phyloP scores from a whole-genome alignment of 2,888 invertebrate species.

The Tetranychus piercei region DNA sequence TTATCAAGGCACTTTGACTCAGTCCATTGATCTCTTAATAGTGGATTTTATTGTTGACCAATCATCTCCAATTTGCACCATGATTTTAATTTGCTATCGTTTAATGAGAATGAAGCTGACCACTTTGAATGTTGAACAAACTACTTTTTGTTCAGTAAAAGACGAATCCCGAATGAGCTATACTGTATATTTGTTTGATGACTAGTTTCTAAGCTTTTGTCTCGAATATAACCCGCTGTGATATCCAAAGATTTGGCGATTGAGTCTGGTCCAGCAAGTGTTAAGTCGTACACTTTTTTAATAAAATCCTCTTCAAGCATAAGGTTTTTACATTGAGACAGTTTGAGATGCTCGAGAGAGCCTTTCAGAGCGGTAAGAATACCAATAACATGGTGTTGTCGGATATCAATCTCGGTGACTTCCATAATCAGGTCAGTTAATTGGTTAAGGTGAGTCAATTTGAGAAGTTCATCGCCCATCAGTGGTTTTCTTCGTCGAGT shows the following conservation, averaged over 20 bases:
- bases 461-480: background rate
- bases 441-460: background rate
- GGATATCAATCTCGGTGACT: background rate
- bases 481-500: background rate
- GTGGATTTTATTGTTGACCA: background rate
- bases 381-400: background rate
- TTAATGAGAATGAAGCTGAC: background rate
- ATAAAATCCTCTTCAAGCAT: background rate
- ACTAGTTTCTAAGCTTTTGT: background rate
- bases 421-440: background rate
- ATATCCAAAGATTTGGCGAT: background rate
- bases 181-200: background rate
- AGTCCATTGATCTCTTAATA: background rate
- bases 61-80: background rate
- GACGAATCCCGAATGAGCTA: background rate
- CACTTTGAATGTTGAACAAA: background rate
- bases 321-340: background rate
- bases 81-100: background rate
- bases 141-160: background rate
- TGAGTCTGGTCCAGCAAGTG: background rate
- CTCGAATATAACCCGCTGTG: background rate
- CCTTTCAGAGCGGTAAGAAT: background rate
- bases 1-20: background rate
- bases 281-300: background rate
- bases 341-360: background rate